These are phyloP conservation scores for Cryptus armator DNA, from an alignment of 2,888 invertebrate species.

Conservation along the genomic window DNA sequence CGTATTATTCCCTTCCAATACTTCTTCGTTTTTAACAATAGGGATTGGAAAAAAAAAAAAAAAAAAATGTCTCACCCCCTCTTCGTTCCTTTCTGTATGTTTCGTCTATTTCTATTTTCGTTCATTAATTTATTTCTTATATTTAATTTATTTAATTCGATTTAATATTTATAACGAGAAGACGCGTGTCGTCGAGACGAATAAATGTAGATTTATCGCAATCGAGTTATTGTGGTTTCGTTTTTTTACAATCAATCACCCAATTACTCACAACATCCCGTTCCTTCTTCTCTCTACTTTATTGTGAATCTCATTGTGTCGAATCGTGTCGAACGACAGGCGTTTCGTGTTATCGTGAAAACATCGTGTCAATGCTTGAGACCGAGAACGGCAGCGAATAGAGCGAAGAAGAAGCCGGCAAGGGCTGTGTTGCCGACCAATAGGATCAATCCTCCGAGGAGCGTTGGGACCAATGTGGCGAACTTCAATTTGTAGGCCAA, in stretches of 20 bases:
- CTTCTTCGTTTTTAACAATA: slow-evolving; percentile 16
- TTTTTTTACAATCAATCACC: background rate
- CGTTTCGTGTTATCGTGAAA: background rate
- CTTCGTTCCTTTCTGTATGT: slow-evolving; percentile 17
- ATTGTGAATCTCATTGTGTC: background rate
- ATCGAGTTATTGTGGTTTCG: background rate
- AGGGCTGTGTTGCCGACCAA: slow-evolving; percentile 92
- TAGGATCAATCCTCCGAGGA: slow-evolving; percentile 90
- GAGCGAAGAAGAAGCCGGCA: slow-evolving; percentile 95
- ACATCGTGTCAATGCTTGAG: slow-evolving; percentile 84
- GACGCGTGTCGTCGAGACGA: slow-evolving; percentile 39
- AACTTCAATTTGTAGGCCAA: slow-evolving; percentile 94
- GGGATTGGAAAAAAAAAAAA: background rate
- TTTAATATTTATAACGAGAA: slow-evolving; percentile 65
- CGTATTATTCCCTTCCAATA: slow-evolving; percentile 11
- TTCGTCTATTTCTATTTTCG: slow-evolving; percentile 3
- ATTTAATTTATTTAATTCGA: slow-evolving; percentile 72
- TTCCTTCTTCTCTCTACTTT: background rate
- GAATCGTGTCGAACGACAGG: background rate
- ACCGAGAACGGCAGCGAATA: slow-evolving; percentile 94
- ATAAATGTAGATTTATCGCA: slow-evolving; percentile 53
- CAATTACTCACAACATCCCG: background rate
- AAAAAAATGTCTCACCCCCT: background rate
- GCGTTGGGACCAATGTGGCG: slow-evolving; percentile 91
- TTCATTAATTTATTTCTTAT: slow-evolving; percentile 42